Evolutionary conservation across 2,113 vertebrate genomes (phyloP), one percentile per base, ranked within the genome.

Genomic region (Tyrannus savana): DNA sequence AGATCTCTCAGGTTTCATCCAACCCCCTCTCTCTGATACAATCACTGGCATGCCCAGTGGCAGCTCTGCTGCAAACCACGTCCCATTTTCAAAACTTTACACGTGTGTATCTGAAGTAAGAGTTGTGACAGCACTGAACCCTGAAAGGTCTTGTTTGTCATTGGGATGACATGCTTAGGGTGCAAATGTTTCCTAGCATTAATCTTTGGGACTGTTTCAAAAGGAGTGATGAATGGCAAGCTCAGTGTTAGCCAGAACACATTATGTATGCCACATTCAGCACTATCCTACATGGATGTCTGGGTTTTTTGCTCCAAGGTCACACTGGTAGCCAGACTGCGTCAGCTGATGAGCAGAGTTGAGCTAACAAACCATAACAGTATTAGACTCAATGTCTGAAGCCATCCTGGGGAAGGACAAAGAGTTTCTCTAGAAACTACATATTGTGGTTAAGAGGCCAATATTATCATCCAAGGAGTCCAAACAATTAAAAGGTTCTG

Each of bases 271-370:
- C 37, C 63, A 64, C 63, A 19, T 90, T 90, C 92, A 94, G 82
- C 71, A 77, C 31, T 80, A 77, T 73, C 63, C 59, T 93, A 14
- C 92, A 92, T 92, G 85, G 67, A 46, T 86, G 37, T 83, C 63
- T 96, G 66, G 7, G 19, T 23, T 79, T 91, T 91, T 85, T 88
- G 28, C 78, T 93, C 68, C 90, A 94, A 96, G 90, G 90, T 95
- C 92, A 88, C 56, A 30, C 2, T 6, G 6, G 28, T 71, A 84
- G 39, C 42, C 74, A 90, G 69, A 25, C 44, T 90, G 33, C 58
- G 49, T 75, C 10, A 3, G 58, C 53, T 85, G 75, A 80, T 3
- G 8, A 56, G 53, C 74, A 79, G 66, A 94, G 53, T 4, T 79
- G 28, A 76, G 63, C 58, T 97, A 90, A 90, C 59, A 92, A 96